Evolutionary conservation across 2,113 vertebrate genomes (phyloP), one percentile per base, ranked within the genome.

Genomic region (Perccottus glenii): DNA sequence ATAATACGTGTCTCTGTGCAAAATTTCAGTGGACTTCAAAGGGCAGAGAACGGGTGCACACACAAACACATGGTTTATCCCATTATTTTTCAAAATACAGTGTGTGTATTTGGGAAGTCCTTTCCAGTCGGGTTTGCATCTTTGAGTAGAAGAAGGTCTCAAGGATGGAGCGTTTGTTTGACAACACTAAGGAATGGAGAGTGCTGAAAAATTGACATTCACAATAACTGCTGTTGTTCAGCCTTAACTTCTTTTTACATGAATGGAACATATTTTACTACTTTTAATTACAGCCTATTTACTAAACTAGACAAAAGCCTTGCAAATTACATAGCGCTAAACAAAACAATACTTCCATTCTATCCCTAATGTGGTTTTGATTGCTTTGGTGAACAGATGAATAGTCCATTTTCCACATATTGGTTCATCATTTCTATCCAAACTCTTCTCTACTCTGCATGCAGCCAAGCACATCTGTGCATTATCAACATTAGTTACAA

Each of bases 21-120:
- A 82, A 87, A 84, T 80, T 78, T 78, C 77, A 76, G 69, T 40
- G 60, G 60, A 88, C 84, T 81, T 88, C 86, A 86, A 86, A 88
- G 71, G 71, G 80, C 70, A 81, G 66, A 76, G 73, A 65, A 73
- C 58, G 67, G 67, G 50, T 55, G 62, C 60, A 65, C 59, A 65
- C 59, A 76, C 16, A 63, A 63, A 69, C 64, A 71, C 60, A 67
- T 38, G 73, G 60, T 32, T 78, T 50, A 75, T 75, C 59, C 51
- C 65, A 76, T 82, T 82, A 84, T 87, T 77, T 77, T 77, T 49
- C 76, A 78, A 14, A 73, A 68, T 71, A 65, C 50, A 60, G 8
- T 7, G 15, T 1, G 1, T 47, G 38, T 58, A 9, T 79, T 49
- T 70, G 64, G 65, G 59, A 67, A 16, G 56, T 60, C 5, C 70